Evolutionary conservation across 2,888 invertebrate species (phyloP), one percentile per base, ranked within the genome.

Genomic region (Cryptocephalus moraei): DNA sequence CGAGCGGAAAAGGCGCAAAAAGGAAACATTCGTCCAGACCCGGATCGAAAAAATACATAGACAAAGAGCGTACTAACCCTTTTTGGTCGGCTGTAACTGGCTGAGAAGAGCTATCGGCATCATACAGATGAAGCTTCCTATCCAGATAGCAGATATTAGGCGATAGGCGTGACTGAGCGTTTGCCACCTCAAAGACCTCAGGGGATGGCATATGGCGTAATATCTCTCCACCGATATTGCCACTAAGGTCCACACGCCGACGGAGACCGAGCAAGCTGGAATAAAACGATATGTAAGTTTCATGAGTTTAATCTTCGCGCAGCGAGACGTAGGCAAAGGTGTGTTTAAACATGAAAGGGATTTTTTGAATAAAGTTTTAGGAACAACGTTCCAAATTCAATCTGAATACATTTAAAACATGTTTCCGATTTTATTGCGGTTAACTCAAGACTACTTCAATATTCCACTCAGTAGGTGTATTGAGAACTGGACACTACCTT

Each of bases 171-270:
- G 86, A 44, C 78, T 79, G 50, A 80, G 69, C 0, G 86, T 86
- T 69, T 86, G 86, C 86, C 86, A 87, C 50, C 80, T 71, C 32
- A 86, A 69, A 1, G 86, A 86, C 47, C 82, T 74, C 40, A 87
- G 66, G 0, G 87, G 86, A 64, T 82, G 81, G 62, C 86, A 86
- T 58, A 87, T 86, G 53, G 86, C 87, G 66, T 84, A 86, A 67
- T 85, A 87, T 10, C 86, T 74, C 65, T 87, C 86, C 57, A 86
- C 77, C 8, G 86, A 85, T 55, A 87, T 86, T 43, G 84, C 82
- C 32, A 86, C 86, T 54, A 87, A 64, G 0, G 87, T 87, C 79
- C 86, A 86, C 4, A 83, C 85, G 13, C 82, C 81, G 9, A 86
- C 86, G 1, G 82, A 79, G 39, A 87, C 86, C 0, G 84, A 83